A percentile compares a stretch with the other conserved stretches of the same genome.
Evolutionary conservation across 2,113 vertebrate species (phyloP).

Genomic region (Anolis sagrei): DNA sequence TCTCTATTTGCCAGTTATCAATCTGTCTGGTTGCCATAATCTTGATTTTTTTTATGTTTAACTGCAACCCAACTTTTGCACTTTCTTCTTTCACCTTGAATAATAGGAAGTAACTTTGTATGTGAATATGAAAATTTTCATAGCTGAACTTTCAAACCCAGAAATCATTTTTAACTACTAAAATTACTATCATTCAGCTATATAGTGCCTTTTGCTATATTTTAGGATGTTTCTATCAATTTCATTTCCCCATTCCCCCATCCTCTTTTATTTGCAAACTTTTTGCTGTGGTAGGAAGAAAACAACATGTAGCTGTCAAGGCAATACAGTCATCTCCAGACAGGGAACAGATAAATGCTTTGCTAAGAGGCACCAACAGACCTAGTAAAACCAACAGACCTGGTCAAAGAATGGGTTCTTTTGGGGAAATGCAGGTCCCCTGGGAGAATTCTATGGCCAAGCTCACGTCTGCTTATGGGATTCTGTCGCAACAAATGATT

Average conservation of each 20-base stretch:
- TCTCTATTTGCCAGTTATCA: too few relatives aligned
- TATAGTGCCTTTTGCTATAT: too few relatives aligned
- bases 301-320: background rate
- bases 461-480: conserved; percentile 33
- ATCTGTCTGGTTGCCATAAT: too few relatives aligned
- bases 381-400: background rate
- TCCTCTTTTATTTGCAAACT: background rate
- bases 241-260: background rate
- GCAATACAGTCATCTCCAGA: conserved; percentile 15
- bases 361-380: conserved; percentile 10
- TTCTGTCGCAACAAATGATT: conserved; percentile 21
- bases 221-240: too few relatives aligned
- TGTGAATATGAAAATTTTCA: too few relatives aligned
- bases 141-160: background rate
- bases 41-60: too few relatives aligned
- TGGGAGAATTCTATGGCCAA: background rate
- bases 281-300: conserved; percentile 14
- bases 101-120: too few relatives aligned
- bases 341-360: conserved; percentile 31
- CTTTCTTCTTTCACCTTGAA: too few relatives aligned
- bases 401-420: background rate
- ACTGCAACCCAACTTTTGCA: too few relatives aligned
- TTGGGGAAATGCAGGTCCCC: conserved; percentile 1
- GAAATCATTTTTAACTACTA: background rate
- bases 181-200: background rate